phyloP scores from a whole-genome alignment of 2,113 vertebrate genomes.

The Notothenia coriiceps region DNA sequence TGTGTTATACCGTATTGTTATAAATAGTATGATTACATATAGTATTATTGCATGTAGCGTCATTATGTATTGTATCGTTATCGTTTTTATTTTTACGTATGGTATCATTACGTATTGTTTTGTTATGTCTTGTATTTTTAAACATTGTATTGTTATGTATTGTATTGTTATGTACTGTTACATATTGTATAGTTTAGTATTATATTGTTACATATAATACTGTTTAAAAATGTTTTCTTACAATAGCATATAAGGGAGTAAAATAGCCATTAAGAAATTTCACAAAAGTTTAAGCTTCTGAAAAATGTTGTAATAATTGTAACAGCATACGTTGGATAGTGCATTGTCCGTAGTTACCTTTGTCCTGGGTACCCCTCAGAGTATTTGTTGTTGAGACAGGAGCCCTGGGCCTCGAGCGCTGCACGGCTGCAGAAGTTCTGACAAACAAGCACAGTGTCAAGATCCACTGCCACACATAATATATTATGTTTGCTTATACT shows the following conservation, averaged over 20 bases:
- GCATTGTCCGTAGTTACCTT: slow-evolving; percentile 78
- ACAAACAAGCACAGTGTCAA: slow-evolving; percentile 45
- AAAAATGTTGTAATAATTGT: not conserved
- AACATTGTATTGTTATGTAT: not conserved
- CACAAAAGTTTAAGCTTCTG: not conserved
- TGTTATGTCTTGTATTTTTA: not conserved
- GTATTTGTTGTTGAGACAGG: slow-evolving; percentile 96
- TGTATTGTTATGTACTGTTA: not conserved
- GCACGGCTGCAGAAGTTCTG: slow-evolving; percentile 96
- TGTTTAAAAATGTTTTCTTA: no score
- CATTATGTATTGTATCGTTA: no score
- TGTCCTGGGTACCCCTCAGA: slow-evolving; percentile 93
- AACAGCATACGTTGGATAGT: not conserved
- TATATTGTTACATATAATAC: no score
- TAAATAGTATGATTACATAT: no score
- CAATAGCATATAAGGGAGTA: no score
- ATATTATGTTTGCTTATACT: slow-evolving; percentile 18
- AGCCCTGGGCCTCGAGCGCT: slow-evolving; percentile 91
- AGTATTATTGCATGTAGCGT: no score
- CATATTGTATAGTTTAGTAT: not conserved
- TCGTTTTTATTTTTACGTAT: no score
- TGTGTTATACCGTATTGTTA: no score
- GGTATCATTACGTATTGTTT: not conserved
- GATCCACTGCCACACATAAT: slow-evolving; percentile 8
- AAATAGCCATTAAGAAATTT: not conserved